phyloP scores from a whole-genome alignment of 2,888 invertebrate species.

The Phalera bucephala region DNA sequence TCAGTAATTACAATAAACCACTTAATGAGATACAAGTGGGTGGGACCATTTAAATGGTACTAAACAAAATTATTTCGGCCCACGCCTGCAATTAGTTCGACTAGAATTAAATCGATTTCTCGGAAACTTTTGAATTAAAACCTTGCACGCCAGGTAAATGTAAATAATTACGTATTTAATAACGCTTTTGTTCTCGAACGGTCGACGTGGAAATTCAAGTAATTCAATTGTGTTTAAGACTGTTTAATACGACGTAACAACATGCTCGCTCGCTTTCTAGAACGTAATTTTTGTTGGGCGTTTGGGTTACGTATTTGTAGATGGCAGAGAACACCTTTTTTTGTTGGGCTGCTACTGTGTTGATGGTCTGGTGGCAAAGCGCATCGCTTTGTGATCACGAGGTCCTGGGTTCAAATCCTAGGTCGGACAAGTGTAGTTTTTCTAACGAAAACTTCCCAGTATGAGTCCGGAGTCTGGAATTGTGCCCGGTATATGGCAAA shows the following conservation, averaged over 20 bases:
- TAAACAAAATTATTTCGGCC: constrained; percentile 81
- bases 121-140: constrained; percentile 58
- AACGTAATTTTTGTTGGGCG: constrained; percentile 42
- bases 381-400: no score
- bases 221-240: constrained; percentile 82
- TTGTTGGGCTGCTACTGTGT: no score
- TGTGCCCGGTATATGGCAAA: no score
- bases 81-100: constrained; percentile 79
- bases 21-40: constrained; percentile 67
- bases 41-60: constrained; percentile 78
- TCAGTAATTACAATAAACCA: constrained; percentile 50
- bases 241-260: constrained; percentile 73
- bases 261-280: constrained; percentile 66
- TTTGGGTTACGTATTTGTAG: constrained; percentile 36
- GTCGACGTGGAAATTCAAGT: constrained; percentile 78
- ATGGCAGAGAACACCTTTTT: no score
- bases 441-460: no score
- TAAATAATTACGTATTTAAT: constrained; percentile 83
- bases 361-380: no score
- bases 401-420: no score
- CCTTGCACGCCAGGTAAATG: constrained; percentile 80
- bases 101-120: constrained; percentile 79
- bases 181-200: constrained; percentile 80
- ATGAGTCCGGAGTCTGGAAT: no score
- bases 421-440: no score